Percentiles rank a stretch among this genome's conserved stretches.
phyloP scores from a whole-genome alignment of 2,888 invertebrate species.

The Oegoconia quadripuncta region DNA sequence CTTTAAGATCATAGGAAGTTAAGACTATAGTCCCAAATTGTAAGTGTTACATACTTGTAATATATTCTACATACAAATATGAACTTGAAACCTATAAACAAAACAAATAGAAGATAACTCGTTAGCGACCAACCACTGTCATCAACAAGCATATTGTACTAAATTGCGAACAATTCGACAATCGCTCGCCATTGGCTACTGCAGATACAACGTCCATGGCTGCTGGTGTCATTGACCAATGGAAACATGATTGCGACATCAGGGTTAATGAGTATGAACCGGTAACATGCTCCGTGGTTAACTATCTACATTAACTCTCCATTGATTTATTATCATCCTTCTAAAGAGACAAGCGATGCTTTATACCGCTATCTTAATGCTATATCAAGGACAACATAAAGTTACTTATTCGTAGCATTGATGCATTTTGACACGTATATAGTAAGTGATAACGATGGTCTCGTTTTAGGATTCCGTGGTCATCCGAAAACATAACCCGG shows the following conservation, averaged over 20 bases:
- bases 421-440: neutral
- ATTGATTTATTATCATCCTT: constrained; percentile 12
- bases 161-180: constrained; percentile 35
- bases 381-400: neutral
- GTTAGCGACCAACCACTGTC: constrained; percentile 6
- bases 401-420: neutral
- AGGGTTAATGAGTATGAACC: constrained; percentile 25
- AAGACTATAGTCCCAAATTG: no score
- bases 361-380: neutral
- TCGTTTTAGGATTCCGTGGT: neutral
- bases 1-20: no score
- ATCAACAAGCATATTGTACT: constrained; percentile 24
- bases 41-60: no score
- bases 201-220: constrained; percentile 5
- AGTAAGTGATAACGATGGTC: neutral
- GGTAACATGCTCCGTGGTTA: constrained; percentile 15
- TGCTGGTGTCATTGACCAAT: constrained; percentile 24
- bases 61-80: neutral
- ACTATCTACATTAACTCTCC: constrained; percentile 10
- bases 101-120: neutral
- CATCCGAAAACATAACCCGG: no score
- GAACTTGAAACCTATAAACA: constrained; percentile 1
- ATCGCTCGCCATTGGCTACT: constrained; percentile 24
- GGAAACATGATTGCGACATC: constrained; percentile 12
- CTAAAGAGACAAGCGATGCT: neutral